Conservation (phyloP, 2,888 invertebrate species). For the Zhengitettix transpicula region DNA sequence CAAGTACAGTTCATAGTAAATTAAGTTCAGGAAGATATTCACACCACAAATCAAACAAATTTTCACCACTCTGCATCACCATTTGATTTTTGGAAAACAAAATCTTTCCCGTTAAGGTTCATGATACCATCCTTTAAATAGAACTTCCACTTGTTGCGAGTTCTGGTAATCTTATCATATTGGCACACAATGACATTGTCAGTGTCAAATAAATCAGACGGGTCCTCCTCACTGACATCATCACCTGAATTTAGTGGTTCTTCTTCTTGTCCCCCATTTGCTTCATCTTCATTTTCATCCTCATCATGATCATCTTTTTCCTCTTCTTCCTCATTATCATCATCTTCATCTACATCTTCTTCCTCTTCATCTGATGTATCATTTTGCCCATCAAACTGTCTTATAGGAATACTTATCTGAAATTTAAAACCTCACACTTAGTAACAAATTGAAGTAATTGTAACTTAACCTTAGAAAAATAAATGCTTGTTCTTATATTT, state of each 20-base stretch:
- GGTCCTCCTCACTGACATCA: constrained; percentile 94
- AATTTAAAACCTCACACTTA: too few relatives aligned
- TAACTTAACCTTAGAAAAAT: too few relatives aligned
- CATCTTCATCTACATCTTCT: constrained; percentile 58
- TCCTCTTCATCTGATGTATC: constrained; percentile 31
- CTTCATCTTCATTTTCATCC: constrained; percentile 32
- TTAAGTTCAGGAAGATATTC: too few relatives aligned
- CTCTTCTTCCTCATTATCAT: constrained; percentile 52
- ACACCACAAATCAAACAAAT: too few relatives aligned
- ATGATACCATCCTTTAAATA: constrained; percentile 98
- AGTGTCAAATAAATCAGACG: constrained; percentile 89
- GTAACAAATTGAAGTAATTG: too few relatives aligned
- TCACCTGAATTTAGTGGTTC: constrained; percentile 94
- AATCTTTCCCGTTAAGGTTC: constrained; percentile 96
- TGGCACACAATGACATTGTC: constrained; percentile 99
- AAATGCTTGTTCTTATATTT: too few relatives aligned
- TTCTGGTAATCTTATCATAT: constrained; percentile 98
- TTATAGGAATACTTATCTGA: not conserved
- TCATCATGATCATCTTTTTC: constrained; percentile 42
- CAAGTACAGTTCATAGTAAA: too few relatives aligned
- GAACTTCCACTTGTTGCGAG: constrained; percentile 98
- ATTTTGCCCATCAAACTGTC: constrained; percentile 5
- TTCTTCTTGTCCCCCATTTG: constrained; percentile 30
- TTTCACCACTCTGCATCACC: constrained; percentile 96
- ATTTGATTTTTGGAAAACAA: constrained; percentile 95